These are phyloP conservation scores for Coreoperca whiteheadi DNA, from an alignment of 2,113 vertebrate species.

Conservation along the genomic window DNA sequence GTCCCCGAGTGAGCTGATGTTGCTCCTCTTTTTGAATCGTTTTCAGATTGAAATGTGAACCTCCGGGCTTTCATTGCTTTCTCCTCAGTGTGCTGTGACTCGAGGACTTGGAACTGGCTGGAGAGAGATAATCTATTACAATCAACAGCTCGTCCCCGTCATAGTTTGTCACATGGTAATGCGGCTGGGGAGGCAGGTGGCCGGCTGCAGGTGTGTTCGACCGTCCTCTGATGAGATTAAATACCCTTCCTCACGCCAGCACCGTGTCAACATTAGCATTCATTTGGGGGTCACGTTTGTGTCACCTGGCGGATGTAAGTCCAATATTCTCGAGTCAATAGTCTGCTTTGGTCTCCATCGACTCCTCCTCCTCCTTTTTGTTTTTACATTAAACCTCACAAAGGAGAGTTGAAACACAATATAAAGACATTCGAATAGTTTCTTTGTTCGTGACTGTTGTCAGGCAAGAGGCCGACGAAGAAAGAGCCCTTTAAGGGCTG, in stretches of 20 bases:
- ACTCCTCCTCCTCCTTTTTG: too few relatives aligned
- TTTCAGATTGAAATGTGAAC: too few relatives aligned
- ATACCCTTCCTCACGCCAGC: background rate
- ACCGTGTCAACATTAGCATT: background rate
- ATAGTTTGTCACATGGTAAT: background rate
- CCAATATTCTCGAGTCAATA: background rate
- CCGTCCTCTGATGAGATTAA: background rate
- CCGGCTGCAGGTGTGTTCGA: background rate
- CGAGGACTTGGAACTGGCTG: background rate
- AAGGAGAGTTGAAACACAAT: too few relatives aligned
- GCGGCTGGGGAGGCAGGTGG: background rate
- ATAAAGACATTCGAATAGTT: too few relatives aligned
- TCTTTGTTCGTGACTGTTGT: too few relatives aligned
- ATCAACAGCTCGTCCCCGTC: background rate
- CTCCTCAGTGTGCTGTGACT: too few relatives aligned
- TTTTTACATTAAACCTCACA: too few relatives aligned
- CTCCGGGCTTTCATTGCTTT: too few relatives aligned
- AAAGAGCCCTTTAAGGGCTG: too few relatives aligned
- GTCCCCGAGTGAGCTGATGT: background rate
- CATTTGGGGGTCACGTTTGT: too few relatives aligned
- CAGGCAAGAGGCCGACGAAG: too few relatives aligned
- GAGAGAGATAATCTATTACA: background rate
- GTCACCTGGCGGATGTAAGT: background rate
- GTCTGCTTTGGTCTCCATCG: background rate
- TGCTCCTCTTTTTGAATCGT: background rate